phyloP scores from a whole-genome alignment of 2,888 invertebrate species.

The Cheilosia grossa region DNA sequence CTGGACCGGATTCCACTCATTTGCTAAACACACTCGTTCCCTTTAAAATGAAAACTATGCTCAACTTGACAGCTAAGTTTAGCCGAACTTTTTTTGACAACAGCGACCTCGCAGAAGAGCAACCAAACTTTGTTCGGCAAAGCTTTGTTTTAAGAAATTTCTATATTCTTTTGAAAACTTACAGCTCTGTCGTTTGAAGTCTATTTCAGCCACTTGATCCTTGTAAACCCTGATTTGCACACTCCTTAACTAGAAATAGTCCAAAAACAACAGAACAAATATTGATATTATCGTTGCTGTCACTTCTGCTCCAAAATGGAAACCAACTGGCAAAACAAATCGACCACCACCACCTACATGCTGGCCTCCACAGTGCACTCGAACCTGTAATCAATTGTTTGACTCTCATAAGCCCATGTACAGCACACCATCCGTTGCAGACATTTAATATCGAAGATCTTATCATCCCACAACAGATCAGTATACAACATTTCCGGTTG shows the following conservation, averaged over 20 bases:
- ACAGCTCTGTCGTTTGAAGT: no score
- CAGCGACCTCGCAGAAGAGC: no score
- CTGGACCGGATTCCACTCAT: no score
- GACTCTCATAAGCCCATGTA: conserved; percentile 44
- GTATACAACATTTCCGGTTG: conserved; percentile 69
- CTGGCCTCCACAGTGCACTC: background rate
- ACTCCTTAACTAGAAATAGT: background rate
- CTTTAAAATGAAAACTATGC: no score
- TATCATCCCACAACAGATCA: conserved; percentile 65
- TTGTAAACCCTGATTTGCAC: no score
- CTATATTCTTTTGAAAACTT: no score
- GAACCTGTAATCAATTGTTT: conserved; percentile 64
- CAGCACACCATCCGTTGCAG: conserved; percentile 35
- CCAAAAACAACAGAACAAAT: background rate
- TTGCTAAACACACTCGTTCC: no score
- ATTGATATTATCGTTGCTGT: conserved; percentile 29
- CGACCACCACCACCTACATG: conserved; percentile 58
- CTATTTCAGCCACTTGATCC: no score
- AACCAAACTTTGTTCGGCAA: no score
- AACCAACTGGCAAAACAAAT: conserved; percentile 52
- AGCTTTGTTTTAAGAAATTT: no score
- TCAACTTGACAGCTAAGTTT: no score
- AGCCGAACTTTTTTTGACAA: no score
- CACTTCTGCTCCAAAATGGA: conserved; percentile 35
- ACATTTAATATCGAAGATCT: conserved; percentile 71